Conservation (phyloP, 2,888 invertebrate species). For the Catocala fraxini region DNA sequence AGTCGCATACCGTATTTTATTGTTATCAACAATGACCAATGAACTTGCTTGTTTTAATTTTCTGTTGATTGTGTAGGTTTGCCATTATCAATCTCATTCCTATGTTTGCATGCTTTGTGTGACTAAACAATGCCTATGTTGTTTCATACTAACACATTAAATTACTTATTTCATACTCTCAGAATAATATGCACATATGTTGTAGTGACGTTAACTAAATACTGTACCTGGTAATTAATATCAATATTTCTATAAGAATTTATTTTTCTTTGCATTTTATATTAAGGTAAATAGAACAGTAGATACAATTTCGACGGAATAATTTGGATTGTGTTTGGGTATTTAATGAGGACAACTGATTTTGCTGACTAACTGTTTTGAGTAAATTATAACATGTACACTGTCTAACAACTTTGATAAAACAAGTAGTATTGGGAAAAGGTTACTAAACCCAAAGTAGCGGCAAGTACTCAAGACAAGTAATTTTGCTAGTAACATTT, state of each 20-base stretch:
- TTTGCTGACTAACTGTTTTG: no score
- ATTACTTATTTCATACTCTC: slow-evolving; percentile 22
- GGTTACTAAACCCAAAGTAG: no score
- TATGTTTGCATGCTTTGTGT: slow-evolving; percentile 52
- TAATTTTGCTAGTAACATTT: no score
- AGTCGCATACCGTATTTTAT: slow-evolving; percentile 82
- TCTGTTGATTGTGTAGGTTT: slow-evolving; percentile 85
- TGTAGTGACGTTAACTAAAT: background rate
- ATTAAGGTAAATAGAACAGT: no score
- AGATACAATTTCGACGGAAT: no score
- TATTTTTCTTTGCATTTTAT: slow-evolving; percentile 3
- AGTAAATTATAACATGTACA: no score
- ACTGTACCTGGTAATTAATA: background rate
- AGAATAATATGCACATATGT: background rate
- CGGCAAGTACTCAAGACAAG: no score
- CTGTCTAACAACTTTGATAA: no score
- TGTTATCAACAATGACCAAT: slow-evolving; percentile 60
- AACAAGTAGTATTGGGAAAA: no score
- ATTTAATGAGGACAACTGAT: no score
- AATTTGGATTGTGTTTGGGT: no score
- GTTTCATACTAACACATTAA: slow-evolving; percentile 39
- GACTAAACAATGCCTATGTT: slow-evolving; percentile 37
- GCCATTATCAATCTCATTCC: slow-evolving; percentile 74
- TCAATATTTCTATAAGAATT: background rate
- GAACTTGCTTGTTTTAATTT: slow-evolving; percentile 67